Evolutionary conservation across 2,113 vertebrate genomes (phyloP), one percentile per base, ranked within the genome.

Genomic region (Nipponia nippon): DNA sequence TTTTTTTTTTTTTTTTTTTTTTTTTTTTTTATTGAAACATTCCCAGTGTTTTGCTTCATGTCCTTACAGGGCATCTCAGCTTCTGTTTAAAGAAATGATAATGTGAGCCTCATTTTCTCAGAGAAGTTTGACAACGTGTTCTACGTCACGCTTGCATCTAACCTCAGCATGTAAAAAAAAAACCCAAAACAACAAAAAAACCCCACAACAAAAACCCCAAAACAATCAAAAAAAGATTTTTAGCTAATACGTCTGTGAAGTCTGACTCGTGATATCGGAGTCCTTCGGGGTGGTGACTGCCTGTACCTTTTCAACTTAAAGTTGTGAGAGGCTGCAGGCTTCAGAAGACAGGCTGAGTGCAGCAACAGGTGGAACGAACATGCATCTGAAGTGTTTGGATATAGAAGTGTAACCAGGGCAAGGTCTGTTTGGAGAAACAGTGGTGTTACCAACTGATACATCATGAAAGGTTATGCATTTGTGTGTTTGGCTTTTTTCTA

Each of bases 201-300:
- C 46, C 46, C 15, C 38, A 38, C 8, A 38, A 38, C 4, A 32
- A 36, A 29, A 10, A n/a, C n/a, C n/a, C n/a, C 38, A 38, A 38
- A 38, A 38, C 38, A 38, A 38, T 38, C 5, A 8, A 16, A 55
- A 23, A 13, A 46, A 32, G 8, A 8, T 13, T 34, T 93, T n/a
- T 56, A n/a, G 32, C 5, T 78, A 1, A 32, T 42, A 1, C 3
- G 25, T 49, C 11, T 73, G 9, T 66, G 30, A 53, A 61, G 11
- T 78, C n/a, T 75, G 49, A 20, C 21, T 56, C 0, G 0, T 38
- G 59, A 15, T 5, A 16, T 58, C 8, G 4, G 44, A 40, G 6
- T 10, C 23, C 32, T 52, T 67, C 0, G 0, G 6, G 1, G 4
- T 40, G 26, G 4, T 40, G 16, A 7, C 42, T 67, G 36, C 27